Base-by-base conservation (phyloP, 2,113 vertebrate genomes). In the Taxidea taxus region DNA sequence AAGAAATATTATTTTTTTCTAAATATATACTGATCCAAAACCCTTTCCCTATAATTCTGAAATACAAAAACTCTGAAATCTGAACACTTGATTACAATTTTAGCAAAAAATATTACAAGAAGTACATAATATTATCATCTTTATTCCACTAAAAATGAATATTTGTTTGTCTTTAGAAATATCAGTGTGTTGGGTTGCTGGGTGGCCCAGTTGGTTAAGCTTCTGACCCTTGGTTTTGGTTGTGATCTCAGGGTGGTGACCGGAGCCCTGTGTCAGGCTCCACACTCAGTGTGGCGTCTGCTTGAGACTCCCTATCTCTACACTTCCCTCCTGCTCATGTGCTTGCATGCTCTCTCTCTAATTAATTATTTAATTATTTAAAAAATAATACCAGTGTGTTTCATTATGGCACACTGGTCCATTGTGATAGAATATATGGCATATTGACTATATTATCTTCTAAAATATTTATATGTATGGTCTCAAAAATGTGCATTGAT, bases 401-500 rank as follows among this genome's bases (percentile, higher is more conserved):
- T 77, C 8, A 8, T 77, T 47, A 47, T 47, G 74, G 14, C 31
- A 16, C 42, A 31, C 7, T 77, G 8, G 25, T 47, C 42, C 25
- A 9, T 31, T 77, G 42, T 51, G 47, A 20, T 51, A 51, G 20
- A 80, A 23, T 51, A 49, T 51, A n/a, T n/a, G 13, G 47, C 7
- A 51, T 34, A 49, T 34, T 31, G 49, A 34, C 47, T 80, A 5
- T 49, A 13, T 80, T 51, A 13, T 34, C 31, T n/a, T 51, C 47
- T 21, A 80, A 51, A 80, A 51, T 51, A 51, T 34, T n/a, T 80
- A 12, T 51, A n/a, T 78, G 47, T 51, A 51, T 51, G n/a, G 34
- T 21, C 10, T n/a, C 47, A 4, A 51, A 49, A 12, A 42, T 0
- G 47, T 78, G 8, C 7, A 6, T n/a, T 10, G 0, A 20, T 7